These are phyloP conservation scores for Xylota sylvarum DNA, from an alignment of 2,888 invertebrate genomes.

Conservation along the genomic window DNA sequence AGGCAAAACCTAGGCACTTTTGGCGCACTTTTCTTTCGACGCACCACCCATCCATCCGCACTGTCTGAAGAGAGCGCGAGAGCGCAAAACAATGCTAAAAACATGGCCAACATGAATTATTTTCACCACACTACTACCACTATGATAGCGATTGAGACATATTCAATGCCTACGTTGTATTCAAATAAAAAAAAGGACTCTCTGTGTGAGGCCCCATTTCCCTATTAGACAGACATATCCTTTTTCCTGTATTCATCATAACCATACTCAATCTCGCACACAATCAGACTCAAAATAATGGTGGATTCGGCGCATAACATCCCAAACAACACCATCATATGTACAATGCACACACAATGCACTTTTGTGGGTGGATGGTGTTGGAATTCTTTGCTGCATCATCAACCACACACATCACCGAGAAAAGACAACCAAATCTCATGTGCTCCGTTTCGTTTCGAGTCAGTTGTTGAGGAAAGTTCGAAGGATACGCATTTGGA, in stretches of 20 bases:
- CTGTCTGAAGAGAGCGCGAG: conserved; percentile 56
- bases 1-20: conserved; percentile 63
- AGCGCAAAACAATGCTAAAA: conserved; percentile 48
- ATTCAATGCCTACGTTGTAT: neutral
- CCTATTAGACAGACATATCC: conserved; percentile 67
- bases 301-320: conserved; percentile 65
- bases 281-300: conserved; percentile 14
- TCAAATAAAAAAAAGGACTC: too few species aligned
- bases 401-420: conserved; percentile 1
- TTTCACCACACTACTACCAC: conserved; percentile 55
- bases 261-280: conserved; percentile 66
- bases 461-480: conserved; percentile 84
- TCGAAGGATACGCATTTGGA: conserved; percentile 82
- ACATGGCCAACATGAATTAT: conserved; percentile 62
- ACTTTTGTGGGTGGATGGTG: conserved; percentile 18
- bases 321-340: neutral
- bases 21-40: conserved; percentile 74
- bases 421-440: conserved; percentile 40
- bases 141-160: conserved; percentile 4
- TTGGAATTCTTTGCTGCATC: conserved; percentile 20
- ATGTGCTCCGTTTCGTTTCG: conserved; percentile 44
- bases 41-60: conserved; percentile 60
- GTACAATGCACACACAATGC: conserved; percentile 57
- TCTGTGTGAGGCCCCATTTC: conserved; percentile 1
- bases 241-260: conserved; percentile 69